These are phyloP conservation scores for Philaethria dido DNA, from an alignment of 2,888 invertebrate species.

Conservation along the genomic window DNA sequence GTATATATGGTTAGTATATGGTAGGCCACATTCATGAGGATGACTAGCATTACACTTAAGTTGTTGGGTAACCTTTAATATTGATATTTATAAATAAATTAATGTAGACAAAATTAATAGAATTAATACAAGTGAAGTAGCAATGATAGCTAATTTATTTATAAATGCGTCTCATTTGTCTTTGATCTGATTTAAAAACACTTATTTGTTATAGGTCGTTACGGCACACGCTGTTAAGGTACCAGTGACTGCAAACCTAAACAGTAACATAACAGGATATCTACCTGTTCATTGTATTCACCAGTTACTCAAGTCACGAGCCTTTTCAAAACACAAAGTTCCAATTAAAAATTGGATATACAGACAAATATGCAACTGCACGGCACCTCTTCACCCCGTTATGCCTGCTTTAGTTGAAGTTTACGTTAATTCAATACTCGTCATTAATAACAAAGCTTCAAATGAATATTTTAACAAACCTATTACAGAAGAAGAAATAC, in stretches of 20 bases:
- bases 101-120: no score
- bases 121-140: no score
- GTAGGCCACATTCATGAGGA: no score
- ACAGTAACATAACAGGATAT: slow-evolving; percentile 94
- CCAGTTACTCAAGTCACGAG: slow-evolving; percentile 95
- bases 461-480: slow-evolving; percentile 95
- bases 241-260: slow-evolving; percentile 95
- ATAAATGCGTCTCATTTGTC: no score
- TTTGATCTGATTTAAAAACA: no score
- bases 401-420: slow-evolving; percentile 97
- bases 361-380: slow-evolving; percentile 94
- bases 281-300: slow-evolving; percentile 98
- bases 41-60: no score
- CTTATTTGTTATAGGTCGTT: slow-evolving; percentile 85
- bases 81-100: no score
- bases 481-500: slow-evolving; percentile 94
- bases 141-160: no score
- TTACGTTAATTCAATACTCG: slow-evolving; percentile 95
- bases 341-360: slow-evolving; percentile 99
- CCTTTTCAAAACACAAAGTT: slow-evolving; percentile 97
- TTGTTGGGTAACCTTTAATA: no score
- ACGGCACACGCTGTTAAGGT: slow-evolving; percentile 98
- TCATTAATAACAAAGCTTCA: slow-evolving; percentile 85
- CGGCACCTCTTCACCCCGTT: slow-evolving; percentile 96
- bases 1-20: no score